phyloP scores from a whole-genome alignment of 2,888 invertebrate genomes.

The Galerucella calmariensis region DNA sequence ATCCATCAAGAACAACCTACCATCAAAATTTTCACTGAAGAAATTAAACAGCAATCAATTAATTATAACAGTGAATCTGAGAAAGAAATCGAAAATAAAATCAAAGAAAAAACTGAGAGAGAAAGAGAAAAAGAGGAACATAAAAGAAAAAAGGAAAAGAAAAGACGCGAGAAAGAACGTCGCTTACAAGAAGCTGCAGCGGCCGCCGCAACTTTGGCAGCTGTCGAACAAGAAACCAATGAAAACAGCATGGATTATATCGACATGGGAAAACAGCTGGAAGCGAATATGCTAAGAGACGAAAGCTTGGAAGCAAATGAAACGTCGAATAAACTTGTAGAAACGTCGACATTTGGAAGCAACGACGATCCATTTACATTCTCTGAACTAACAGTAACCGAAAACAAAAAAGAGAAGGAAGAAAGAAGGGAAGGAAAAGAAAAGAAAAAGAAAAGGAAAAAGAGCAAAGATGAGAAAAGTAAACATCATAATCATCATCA shows the following conservation, averaged over 20 bases:
- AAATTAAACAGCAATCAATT: constrained; percentile 50
- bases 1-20: constrained; percentile 42
- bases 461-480: constrained; percentile 81
- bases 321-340: constrained; percentile 58
- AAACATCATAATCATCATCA: constrained; percentile 74
- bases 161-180: constrained; percentile 62
- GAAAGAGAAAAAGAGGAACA: constrained; percentile 66
- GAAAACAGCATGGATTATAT: constrained; percentile 85
- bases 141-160: constrained; percentile 70
- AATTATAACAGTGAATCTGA: constrained; percentile 69
- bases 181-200: constrained; percentile 65
- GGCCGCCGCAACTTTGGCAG: constrained; percentile 7
- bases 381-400: constrained; percentile 36
- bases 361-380: constrained; percentile 41
- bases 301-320: constrained; percentile 68
- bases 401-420: constrained; percentile 58
- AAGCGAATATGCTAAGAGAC: constrained; percentile 81
- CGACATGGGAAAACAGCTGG: constrained; percentile 84
- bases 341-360: constrained; percentile 61
- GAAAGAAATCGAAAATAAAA: constrained; percentile 53
- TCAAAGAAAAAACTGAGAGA: constrained; percentile 47
- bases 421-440: constrained; percentile 75
- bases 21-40: constrained; percentile 50
- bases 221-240: constrained; percentile 63
- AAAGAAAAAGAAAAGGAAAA: constrained; percentile 87